These are phyloP conservation scores for Patella caerulea DNA, from an alignment of 2,888 invertebrate genomes.

Conservation along the genomic window DNA sequence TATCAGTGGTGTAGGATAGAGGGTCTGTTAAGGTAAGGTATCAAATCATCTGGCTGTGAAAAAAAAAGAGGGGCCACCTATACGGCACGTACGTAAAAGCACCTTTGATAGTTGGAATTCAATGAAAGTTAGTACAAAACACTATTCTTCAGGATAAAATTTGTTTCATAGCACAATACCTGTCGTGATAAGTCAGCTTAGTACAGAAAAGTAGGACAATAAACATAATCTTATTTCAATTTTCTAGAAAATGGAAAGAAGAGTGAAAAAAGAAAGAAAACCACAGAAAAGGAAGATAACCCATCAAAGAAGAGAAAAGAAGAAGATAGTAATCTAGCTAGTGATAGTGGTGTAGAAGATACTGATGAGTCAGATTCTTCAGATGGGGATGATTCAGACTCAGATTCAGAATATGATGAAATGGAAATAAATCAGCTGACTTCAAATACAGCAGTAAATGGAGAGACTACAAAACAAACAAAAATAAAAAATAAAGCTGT, in stretches of 20 bases:
- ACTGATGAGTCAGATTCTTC: slow-evolving; percentile 52
- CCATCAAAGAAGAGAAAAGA: slow-evolving; percentile 28
- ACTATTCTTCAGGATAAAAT: no score
- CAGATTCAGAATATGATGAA: slow-evolving; percentile 27
- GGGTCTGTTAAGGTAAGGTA: no score
- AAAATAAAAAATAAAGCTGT: slow-evolving; percentile 14
- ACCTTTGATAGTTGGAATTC: no score
- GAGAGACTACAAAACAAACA: neutral
- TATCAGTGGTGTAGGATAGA: no score
- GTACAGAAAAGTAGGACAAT: no score
- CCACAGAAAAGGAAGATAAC: slow-evolving; percentile 31
- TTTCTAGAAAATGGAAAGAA: slow-evolving; percentile 7
- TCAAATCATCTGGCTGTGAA: no score
- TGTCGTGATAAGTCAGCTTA: no score
- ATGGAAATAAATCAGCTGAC: slow-evolving; percentile 20
- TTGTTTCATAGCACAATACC: no score
- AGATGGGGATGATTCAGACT: slow-evolving; percentile 38
- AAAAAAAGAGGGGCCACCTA: no score
- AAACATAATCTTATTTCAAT: no score
- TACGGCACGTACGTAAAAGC: no score
- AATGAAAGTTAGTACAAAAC: no score
- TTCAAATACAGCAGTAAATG: neutral
- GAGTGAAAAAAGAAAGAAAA: slow-evolving; percentile 7
- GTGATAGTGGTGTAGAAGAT: slow-evolving; percentile 36
- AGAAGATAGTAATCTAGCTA: slow-evolving; percentile 20